A percentile compares a stretch with the other conserved stretches of the same genome.
These are phyloP conservation scores for Doris montereyensis DNA, from an alignment of 2,888 invertebrate genomes.

Conservation along the genomic window DNA sequence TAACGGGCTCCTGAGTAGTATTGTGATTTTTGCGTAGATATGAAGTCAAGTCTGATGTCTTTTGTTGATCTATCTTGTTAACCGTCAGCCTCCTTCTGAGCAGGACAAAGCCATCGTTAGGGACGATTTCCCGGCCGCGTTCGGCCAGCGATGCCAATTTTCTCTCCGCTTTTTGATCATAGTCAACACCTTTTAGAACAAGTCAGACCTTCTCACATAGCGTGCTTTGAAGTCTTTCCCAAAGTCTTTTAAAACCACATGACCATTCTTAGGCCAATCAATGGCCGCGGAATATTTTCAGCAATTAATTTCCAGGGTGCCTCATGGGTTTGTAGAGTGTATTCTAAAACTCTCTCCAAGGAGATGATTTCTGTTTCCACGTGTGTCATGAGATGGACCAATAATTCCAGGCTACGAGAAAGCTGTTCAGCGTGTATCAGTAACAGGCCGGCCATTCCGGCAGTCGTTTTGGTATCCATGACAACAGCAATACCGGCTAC, in stretches of 20 bases:
- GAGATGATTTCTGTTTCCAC: constrained; percentile 29
- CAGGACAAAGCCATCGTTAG: constrained; percentile 85
- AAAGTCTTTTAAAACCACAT: constrained; percentile 20
- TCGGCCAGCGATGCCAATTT: constrained; percentile 77
- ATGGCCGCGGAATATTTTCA: not conserved
- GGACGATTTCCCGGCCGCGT: constrained; percentile 76
- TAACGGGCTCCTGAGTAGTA: constrained; percentile 95
- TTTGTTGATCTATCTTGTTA: constrained; percentile 82
- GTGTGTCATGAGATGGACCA: not conserved
- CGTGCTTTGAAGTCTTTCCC: constrained; percentile 16
- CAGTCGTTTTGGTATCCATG: not conserved
- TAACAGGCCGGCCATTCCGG: constrained; percentile 18
- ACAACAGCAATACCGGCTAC: constrained; percentile 6
- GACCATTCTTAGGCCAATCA: constrained; percentile 29
- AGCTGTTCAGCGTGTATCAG: not conserved
- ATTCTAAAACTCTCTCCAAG: constrained; percentile 34
- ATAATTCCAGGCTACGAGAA: not conserved
- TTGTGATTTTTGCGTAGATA: constrained; percentile 86
- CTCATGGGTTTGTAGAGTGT: constrained; percentile 21
- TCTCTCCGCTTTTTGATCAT: constrained; percentile 23
- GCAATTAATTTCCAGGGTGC: constrained; percentile 25
- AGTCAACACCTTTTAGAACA: constrained; percentile 25
- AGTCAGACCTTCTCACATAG: constrained; percentile 28
- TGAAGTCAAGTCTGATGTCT: constrained; percentile 76
- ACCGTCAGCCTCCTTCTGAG: constrained; percentile 82